phyloP scores from a whole-genome alignment of 2,797 vertebrate species.

The Cuniculus paca region DNA sequence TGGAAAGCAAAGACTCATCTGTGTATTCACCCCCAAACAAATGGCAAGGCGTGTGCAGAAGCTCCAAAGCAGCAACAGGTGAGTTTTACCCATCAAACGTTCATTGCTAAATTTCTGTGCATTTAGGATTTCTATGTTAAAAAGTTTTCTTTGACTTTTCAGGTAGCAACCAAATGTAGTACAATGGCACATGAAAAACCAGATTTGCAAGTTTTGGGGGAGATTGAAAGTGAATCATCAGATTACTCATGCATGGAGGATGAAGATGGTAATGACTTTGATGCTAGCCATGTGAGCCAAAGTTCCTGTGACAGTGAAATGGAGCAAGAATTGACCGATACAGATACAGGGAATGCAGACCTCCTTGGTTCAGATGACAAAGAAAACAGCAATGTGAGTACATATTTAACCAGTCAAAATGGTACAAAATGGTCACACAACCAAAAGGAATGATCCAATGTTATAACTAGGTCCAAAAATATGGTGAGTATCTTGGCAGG shows the following conservation, averaged over 20 bases:
- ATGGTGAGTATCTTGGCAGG: too few relatives aligned
- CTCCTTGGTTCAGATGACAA: too few relatives aligned
- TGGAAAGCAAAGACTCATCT: background rate
- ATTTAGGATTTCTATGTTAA: background rate
- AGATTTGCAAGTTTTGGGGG: background rate
- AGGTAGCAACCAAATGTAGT: background rate
- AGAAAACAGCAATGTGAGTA: too few relatives aligned
- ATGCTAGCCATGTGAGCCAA: background rate
- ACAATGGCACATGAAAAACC: background rate
- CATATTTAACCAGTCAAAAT: too few relatives aligned
- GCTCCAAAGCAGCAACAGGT: background rate
- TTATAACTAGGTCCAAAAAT: too few relatives aligned
- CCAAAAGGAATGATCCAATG: too few relatives aligned
- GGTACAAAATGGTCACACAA: too few relatives aligned
- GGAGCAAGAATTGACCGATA: background rate
- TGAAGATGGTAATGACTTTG: background rate
- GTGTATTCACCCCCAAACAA: background rate
- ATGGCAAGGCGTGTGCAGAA: background rate
- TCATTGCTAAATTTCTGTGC: background rate
- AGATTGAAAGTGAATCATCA: background rate
- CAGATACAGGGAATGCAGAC: too few relatives aligned
- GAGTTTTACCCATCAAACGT: background rate
- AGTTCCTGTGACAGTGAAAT: background rate
- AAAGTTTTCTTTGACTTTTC: background rate
- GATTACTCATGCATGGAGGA: background rate